These are phyloP conservation scores for Mastacembelus armatus DNA, from an alignment of 2,797 vertebrate species.

Conservation along the genomic window DNA sequence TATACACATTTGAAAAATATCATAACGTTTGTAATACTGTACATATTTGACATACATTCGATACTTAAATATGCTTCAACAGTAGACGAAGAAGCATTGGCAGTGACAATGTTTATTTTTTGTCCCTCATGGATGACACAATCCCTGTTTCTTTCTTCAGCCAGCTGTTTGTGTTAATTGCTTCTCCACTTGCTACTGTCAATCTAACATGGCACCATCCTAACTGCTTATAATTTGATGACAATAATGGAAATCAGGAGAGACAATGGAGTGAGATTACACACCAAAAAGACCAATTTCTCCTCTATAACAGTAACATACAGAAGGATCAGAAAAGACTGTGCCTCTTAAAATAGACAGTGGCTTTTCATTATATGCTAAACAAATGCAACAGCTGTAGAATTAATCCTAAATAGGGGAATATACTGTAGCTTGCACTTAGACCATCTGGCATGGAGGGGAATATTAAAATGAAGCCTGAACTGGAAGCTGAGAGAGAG, in stretches of 20 bases:
- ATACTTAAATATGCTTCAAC: background rate
- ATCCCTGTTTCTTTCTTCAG: constrained; percentile 50
- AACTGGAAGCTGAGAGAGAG: constrained; percentile 69
- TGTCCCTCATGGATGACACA: constrained; percentile 41
- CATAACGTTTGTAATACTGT: background rate
- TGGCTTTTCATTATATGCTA: constrained; percentile 75
- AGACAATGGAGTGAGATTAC: constrained; percentile 72
- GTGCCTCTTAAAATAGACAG: constrained; percentile 52
- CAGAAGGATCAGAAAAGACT: constrained; percentile 42
- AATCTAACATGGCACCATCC: constrained; percentile 66
- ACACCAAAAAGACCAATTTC: constrained; percentile 66
- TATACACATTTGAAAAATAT: background rate
- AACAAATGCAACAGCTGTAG: constrained; percentile 75
- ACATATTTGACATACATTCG: background rate
- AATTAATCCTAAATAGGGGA: constrained; percentile 79
- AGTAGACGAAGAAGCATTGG: constrained; percentile 32
- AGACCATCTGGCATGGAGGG: constrained; percentile 77
- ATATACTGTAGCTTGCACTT: constrained; percentile 72
- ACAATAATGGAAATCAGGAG: constrained; percentile 72
- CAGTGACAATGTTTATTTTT: constrained; percentile 36
- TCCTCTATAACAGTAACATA: constrained; percentile 45
- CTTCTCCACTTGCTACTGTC: constrained; percentile 68
- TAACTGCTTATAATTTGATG: constrained; percentile 73
- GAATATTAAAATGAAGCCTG: constrained; percentile 70
- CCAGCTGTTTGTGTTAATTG: constrained; percentile 80